Percentiles rank a stretch among this genome's conserved stretches.
Evolutionary conservation across 1,140 invertebrate genomes (phyloP).

Genomic region (Tyrophagus putrescentiae): DNA sequence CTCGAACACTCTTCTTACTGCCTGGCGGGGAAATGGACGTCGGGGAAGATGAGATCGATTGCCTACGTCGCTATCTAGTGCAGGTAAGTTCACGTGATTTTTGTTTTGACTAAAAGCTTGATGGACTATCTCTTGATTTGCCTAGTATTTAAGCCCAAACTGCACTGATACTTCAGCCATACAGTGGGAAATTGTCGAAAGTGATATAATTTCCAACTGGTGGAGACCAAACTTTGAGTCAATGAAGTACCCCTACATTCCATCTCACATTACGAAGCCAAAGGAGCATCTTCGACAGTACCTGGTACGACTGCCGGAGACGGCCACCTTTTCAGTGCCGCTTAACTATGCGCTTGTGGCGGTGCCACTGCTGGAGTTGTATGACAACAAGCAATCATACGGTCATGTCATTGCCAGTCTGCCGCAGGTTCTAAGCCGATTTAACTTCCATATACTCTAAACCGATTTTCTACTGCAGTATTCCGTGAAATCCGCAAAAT

Average conservation of each 20-base stretch:
- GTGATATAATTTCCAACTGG: slow-evolving; percentile 98
- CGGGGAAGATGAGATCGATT: slow-evolving; percentile 93
- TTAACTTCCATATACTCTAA: slow-evolving; percentile 20
- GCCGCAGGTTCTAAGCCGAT: slow-evolving; percentile 74
- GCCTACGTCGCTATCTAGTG: slow-evolving; percentile 79
- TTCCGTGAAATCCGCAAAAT: too few relatives aligned
- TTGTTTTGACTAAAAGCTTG: slow-evolving; percentile 1
- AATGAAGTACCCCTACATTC: slow-evolving; percentile 94
- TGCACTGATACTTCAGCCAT: slow-evolving; percentile 97
- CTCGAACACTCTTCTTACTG: slow-evolving; percentile 98
- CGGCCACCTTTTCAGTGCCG: slow-evolving; percentile 95
- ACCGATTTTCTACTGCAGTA: neutral
- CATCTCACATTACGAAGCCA: slow-evolving; percentile 96
- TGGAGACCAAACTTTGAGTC: slow-evolving; percentile 99
- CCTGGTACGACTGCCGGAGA: slow-evolving; percentile 90
- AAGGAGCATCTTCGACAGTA: slow-evolving; percentile 97
- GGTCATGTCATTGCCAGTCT: slow-evolving; percentile 96
- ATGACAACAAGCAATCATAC: slow-evolving; percentile 97
- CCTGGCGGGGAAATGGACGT: slow-evolving; percentile 95
- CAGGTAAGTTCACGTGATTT: slow-evolving; percentile 50
- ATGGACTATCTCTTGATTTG: neutral
- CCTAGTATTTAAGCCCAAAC: slow-evolving; percentile 77
- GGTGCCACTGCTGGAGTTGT: slow-evolving; percentile 95
- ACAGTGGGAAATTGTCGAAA: slow-evolving; percentile 95
- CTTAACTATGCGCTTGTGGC: slow-evolving; percentile 99